Evolutionary conservation across 2,888 invertebrate genomes (phyloP).

Genomic region (Machimus rusticus): DNA sequence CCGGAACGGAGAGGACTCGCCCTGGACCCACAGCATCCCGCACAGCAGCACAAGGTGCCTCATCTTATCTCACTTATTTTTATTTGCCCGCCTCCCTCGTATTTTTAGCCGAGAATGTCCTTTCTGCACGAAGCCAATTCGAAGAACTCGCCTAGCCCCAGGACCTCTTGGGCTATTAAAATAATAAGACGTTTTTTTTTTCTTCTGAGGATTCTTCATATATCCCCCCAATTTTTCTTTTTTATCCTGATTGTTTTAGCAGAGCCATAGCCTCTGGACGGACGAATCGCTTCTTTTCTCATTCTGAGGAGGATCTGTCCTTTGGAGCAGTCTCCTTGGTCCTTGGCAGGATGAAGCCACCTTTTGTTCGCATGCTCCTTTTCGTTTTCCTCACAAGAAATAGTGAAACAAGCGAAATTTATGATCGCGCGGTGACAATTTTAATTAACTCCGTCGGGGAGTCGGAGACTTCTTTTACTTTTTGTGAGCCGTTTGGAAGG

Average conservation of each 20-base stretch:
- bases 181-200: neutral
- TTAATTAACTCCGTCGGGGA: neutral
- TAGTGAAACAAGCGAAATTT: neutral
- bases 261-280: neutral
- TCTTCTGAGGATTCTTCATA: neutral
- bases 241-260: neutral
- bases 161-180: neutral
- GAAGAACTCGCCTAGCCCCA: neutral
- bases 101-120: neutral
- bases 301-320: neutral
- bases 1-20: constrained; percentile 49
- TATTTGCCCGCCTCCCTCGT: neutral
- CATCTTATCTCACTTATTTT: neutral
- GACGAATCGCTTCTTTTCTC: neutral
- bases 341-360: neutral
- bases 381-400: neutral
- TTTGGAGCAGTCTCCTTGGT: neutral
- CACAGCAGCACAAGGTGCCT: constrained; percentile 48
- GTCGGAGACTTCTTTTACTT: neutral
- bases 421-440: neutral
- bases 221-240: neutral
- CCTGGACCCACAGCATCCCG: constrained; percentile 42
- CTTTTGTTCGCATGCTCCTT: neutral
- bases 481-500: neutral
- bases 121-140: neutral